Percentiles rank a stretch among this genome's conserved stretches.
These are phyloP conservation scores for Cataglyphis altisquamis DNA, from an alignment of 2,888 invertebrate genomes.

Conservation along the genomic window DNA sequence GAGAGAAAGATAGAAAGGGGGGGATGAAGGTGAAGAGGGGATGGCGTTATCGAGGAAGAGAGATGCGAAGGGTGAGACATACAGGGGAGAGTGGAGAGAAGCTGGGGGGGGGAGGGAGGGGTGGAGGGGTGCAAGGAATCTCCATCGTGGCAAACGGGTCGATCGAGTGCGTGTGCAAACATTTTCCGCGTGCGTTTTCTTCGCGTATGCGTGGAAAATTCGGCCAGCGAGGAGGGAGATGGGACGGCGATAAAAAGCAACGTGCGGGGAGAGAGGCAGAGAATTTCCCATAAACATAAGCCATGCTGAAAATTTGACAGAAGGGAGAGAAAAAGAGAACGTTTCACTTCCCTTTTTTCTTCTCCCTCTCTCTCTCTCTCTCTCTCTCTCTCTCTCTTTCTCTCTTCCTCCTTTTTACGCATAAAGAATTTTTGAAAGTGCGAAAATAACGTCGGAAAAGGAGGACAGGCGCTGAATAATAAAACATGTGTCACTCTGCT, in stretches of 20 bases:
- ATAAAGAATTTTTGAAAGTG: constrained; percentile 12
- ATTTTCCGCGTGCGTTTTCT: constrained; percentile 76
- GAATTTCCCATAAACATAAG: constrained; percentile 10
- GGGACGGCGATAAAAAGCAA: neutral
- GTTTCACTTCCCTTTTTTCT: neutral
- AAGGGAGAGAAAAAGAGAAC: neutral
- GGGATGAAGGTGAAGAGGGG: constrained; percentile 50
- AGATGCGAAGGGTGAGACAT: constrained; percentile 54
- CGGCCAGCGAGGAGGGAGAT: constrained; percentile 19
- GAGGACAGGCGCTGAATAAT: neutral
- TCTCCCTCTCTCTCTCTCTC: neutral
- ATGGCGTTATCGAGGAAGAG: constrained; percentile 51
- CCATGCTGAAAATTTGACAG: neutral
- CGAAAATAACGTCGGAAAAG: neutral
- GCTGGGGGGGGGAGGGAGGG: constrained; percentile 49
- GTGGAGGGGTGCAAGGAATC: constrained; percentile 68
- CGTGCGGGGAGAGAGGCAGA: neutral
- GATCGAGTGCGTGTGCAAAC: constrained; percentile 82
- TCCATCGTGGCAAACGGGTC: constrained; percentile 80
- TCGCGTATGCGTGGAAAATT: constrained; percentile 71
- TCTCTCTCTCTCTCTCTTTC: neutral
- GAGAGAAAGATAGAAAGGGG: constrained; percentile 43
- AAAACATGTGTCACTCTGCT: neutral
- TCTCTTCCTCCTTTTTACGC: neutral
- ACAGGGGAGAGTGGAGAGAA: constrained; percentile 53